Conservation (phyloP, 2,797 vertebrate genomes). For the Leuciscus waleckii region DNA sequence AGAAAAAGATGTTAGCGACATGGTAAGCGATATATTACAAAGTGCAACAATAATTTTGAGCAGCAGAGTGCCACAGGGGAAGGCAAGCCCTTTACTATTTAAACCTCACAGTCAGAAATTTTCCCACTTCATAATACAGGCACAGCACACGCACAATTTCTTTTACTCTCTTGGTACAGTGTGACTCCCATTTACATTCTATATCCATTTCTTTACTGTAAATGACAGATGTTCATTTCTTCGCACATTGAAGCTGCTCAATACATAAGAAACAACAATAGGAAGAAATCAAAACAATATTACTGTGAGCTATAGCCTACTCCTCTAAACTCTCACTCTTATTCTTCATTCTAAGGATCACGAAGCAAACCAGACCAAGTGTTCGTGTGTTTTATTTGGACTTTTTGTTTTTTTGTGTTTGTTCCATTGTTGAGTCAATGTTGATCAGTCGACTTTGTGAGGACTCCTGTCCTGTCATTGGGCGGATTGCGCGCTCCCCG, state of each 20-base stretch:
- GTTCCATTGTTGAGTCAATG: too few relatives aligned
- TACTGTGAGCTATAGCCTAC: neutral
- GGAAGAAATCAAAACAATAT: neutral
- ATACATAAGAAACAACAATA: neutral
- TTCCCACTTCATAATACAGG: neutral
- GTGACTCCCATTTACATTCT: neutral
- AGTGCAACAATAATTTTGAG: neutral
- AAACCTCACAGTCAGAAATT: neutral
- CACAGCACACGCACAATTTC: neutral
- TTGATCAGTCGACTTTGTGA: slow-evolving; percentile 18
- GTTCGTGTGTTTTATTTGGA: neutral
- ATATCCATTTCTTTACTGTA: neutral
- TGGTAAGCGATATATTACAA: neutral
- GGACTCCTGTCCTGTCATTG: slow-evolving; percentile 2
- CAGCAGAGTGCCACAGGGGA: slow-evolving; percentile 27
- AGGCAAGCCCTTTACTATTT: neutral
- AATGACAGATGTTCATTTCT: neutral
- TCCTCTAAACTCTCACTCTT: neutral
- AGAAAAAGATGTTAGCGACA: neutral
- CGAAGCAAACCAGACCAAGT: neutral
- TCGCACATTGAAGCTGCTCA: neutral
- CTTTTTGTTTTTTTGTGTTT: too few relatives aligned
- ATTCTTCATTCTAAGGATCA: neutral
- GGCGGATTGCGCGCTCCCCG: slow-evolving; percentile 1
- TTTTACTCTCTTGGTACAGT: too few relatives aligned